phyloP scores from a whole-genome alignment of 2,113 vertebrate species.

The Aptenodytes forsteri region DNA sequence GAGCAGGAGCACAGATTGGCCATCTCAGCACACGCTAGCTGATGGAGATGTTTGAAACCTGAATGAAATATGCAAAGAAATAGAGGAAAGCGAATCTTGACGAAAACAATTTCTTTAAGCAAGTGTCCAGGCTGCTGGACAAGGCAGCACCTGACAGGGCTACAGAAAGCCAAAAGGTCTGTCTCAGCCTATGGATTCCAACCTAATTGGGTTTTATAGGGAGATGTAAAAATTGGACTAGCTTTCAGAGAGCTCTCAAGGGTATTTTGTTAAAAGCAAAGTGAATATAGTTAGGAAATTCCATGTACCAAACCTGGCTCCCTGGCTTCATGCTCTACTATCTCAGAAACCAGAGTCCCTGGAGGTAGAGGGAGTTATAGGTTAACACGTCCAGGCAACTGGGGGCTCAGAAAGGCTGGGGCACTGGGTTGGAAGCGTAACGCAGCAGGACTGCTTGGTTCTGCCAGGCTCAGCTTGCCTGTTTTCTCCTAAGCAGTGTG shows the following conservation, averaged over 20 bases:
- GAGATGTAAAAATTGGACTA: not conserved
- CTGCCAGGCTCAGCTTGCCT: not conserved
- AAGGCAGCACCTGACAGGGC: not conserved
- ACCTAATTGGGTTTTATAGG: not conserved
- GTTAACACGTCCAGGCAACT: not conserved
- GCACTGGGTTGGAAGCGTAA: not conserved
- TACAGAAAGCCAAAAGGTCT: not conserved
- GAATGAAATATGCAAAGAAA: not conserved
- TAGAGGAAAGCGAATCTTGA: not conserved
- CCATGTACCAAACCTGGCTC: not conserved
- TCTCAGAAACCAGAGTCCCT: not conserved
- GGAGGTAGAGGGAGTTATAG: not conserved
- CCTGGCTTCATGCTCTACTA: not conserved
- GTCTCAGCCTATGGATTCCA: not conserved
- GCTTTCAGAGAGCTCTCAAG: not conserved
- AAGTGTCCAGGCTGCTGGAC: not conserved
- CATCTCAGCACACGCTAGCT: accelerated
- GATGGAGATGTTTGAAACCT: not conserved
- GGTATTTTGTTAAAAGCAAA: not conserved
- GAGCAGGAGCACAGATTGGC: not conserved
- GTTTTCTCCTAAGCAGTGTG: not conserved
- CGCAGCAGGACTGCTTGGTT: not conserved
- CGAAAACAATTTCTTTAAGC: not conserved
- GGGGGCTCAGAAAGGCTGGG: not conserved
- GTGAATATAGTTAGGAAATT: not conserved